These are phyloP conservation scores for Plutomurus gul DNA, from an alignment of 1,140 invertebrate species.

Conservation along the genomic window DNA sequence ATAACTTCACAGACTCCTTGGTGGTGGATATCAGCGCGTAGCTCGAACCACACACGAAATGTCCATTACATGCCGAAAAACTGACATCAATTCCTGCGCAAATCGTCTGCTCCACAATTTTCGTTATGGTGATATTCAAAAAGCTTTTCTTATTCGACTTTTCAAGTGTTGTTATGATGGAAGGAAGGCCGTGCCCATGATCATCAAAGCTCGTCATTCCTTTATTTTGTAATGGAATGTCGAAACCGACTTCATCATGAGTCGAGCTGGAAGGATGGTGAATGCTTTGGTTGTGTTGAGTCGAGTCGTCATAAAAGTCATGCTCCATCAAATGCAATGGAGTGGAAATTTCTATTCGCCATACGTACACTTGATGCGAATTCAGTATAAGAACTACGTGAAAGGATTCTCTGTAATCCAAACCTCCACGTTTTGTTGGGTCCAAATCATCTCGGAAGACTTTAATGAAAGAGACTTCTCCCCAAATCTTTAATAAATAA, in stretches of 20 bases:
- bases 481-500: constrained; percentile 64
- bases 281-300: not conserved
- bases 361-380: constrained; percentile 47
- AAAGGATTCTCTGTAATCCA: constrained; percentile 52
- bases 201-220: constrained; percentile 32
- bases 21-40: constrained; percentile 51
- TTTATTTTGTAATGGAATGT: not conserved
- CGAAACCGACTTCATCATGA: not conserved
- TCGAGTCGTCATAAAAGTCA: constrained; percentile 41
- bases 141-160: constrained; percentile 49
- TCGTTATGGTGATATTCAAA: constrained; percentile 49
- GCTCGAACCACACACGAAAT: constrained; percentile 53
- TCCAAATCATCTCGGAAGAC: constrained; percentile 51
- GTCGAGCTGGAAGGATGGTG: not conserved
- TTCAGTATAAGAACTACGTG: constrained; percentile 51
- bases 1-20: constrained; percentile 50
- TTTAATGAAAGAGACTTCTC: constrained; percentile 50
- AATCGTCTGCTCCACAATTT: constrained; percentile 49
- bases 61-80: constrained; percentile 52
- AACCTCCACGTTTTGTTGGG: constrained; percentile 35
- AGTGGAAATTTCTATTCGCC: constrained; percentile 52
- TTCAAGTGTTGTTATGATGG: constrained; percentile 31
- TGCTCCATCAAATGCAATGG: constrained; percentile 42
- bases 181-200: constrained; percentile 21
- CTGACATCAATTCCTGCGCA: constrained; percentile 42